These are phyloP conservation scores for Agonopterix heracliana DNA, from an alignment of 2,888 invertebrate genomes.

Conservation along the genomic window DNA sequence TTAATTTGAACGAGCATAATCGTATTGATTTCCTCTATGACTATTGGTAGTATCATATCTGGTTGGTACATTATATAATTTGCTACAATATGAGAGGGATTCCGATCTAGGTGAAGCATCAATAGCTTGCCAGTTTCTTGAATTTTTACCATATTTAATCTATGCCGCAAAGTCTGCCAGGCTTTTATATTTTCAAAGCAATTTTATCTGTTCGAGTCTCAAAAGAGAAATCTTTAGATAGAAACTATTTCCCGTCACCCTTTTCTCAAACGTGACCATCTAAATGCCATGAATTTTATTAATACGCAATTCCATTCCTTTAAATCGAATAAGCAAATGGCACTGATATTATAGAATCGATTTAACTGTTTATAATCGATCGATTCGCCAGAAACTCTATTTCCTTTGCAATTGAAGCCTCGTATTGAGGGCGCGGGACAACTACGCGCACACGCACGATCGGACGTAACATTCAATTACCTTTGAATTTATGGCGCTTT, in stretches of 20 bases:
- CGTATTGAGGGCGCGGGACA: constrained; percentile 8
- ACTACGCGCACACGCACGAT: constrained; percentile 4
- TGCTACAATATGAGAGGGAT: too few species aligned
- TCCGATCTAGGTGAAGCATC: too few species aligned
- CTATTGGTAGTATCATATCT: too few species aligned
- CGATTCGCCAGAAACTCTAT: neutral
- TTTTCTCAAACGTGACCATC: constrained; percentile 4
- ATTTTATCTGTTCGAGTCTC: too few species aligned
- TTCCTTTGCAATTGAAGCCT: constrained; percentile 4
- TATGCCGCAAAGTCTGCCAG: too few species aligned
- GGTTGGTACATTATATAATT: too few species aligned
- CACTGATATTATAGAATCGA: constrained; percentile 8
- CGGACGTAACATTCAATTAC: constrained; percentile 6
- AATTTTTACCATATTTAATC: too few species aligned
- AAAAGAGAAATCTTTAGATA: neutral
- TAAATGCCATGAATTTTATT: neutral
- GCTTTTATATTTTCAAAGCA: too few species aligned
- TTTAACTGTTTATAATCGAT: constrained; percentile 12
- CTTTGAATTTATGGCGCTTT: constrained; percentile 12
- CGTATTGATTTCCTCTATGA: too few species aligned
- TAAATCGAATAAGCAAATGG: constrained; percentile 9
- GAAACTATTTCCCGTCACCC: neutral
- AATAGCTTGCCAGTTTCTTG: too few species aligned
- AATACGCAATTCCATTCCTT: constrained; percentile 2
- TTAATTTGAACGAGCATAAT: too few species aligned